Evolutionary conservation across 2,888 invertebrate species (phyloP), one percentile per base, ranked within the genome.

Genomic region (Spodoptera littoralis): DNA sequence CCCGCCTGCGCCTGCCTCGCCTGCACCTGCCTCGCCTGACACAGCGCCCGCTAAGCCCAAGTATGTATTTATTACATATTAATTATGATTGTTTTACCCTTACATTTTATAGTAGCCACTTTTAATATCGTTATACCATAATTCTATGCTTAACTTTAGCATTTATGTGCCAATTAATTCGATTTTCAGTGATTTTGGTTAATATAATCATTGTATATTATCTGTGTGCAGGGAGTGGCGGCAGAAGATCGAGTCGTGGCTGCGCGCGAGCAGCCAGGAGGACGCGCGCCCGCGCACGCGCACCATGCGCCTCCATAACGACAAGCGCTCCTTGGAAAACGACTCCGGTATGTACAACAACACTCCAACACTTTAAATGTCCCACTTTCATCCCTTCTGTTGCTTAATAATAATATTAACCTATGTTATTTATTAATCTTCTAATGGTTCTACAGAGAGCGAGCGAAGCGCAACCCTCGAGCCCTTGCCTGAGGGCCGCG

Each of bases 241-340:
- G 53, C 97, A 98, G 88, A 98, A 98, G 89, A 98, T 98, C 84
- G 98, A 98, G 90, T 97, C 97, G 6, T 98, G 98, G 98, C 93
- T 98, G 70, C 96, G 98, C 77, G 97, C 98, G 63, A 98, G 97
- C 92, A 98, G 98, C 86, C 96, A 96, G 84, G 97, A 96, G 85
- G 98, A 97, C 88, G 95, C 72, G 97, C 97, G 76, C 96, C 97
- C 78, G 95, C 96, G 70, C 95, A 96, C 64, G 45, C 76, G 80
- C 95, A 96, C 80, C 95, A 96, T 84, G 59, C 95, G 80, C 88
- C 96, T 73, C 41, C 73, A 97, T 81, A 96, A 95, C 74, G 97
- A 97, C 91, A 93, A 97, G 90, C 95, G 97, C 81, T 97, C 97
- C 91, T 96, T 97, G 92, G 98, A 98, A 96, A 96, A 96, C 95